Evolutionary conservation across 1,140 invertebrate species (phyloP), one percentile per base, ranked within the genome.

Genomic region (Polypedilum vanderplanki): DNA sequence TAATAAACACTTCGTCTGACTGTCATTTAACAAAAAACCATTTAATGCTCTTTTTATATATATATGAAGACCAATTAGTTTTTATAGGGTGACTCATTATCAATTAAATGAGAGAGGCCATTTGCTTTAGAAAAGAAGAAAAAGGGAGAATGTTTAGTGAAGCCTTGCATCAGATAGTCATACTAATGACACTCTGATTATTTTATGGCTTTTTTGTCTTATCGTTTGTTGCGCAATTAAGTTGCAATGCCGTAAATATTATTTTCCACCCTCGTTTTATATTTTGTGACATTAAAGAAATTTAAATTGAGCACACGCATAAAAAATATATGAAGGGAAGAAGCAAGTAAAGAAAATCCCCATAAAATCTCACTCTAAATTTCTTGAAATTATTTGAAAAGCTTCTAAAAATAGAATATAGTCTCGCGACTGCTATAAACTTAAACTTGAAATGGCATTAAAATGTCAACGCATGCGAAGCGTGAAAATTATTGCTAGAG

Each of bases 401-500:
- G 5, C 46, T n/a, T 57, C n/a, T 57, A 57, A 57, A 57, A n/a
- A 57, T 57, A 57, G 46, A 57, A 57, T 15, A 57, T 4, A 57
- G 46, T 57, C 8, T 57, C 46, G n/a, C n/a, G 46, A n/a, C 3
- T n/a, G n/a, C n/a, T 12, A 57, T 57, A 57, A 57, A 57, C 9
- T 57, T n/a, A 57, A 15, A 33, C 12, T 57, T n/a, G 12, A n/a
- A 57, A 57, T 57, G 46, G n/a, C n/a, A 57, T 57, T n/a, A 57
- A 57, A 57, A 57, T 57, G 46, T 57, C 46, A 57, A 57, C 46
- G 46, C 46, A n/a, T 57, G n/a, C 46, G 46, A n/a, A 57, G 46
- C 46, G 46, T 57, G 15, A 57, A 57, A 57, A 33, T 33, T 33
- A 33, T 33, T 33, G 24, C 5, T 33, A 57, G 46, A n/a, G 46